A percentile compares a stretch with the other conserved stretches of the same genome.
phyloP scores from a whole-genome alignment of 2,113 vertebrate genomes.

The Phycodurus eques region DNA sequence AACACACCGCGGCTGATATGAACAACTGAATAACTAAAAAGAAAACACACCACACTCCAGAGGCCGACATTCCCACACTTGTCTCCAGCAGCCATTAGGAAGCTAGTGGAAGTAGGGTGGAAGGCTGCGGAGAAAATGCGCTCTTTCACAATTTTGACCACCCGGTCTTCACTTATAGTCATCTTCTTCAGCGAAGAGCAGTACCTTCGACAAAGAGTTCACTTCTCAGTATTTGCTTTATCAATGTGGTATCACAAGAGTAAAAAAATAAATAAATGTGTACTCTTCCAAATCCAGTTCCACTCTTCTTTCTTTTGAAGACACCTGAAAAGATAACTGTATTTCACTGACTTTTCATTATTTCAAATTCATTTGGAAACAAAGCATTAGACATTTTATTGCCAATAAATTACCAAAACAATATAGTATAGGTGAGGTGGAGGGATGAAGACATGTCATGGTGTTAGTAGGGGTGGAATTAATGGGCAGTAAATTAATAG shows the following conservation, averaged over 20 bases:
- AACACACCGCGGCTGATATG: neutral
- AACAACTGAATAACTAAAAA: neutral
- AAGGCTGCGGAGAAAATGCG: slow-evolving; percentile 78
- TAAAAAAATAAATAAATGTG: slow-evolving; percentile 12
- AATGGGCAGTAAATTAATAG: too few relatives aligned
- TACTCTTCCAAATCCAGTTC: slow-evolving; percentile 50
- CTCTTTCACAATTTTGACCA: slow-evolving; percentile 78
- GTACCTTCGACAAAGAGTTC: slow-evolving; percentile 69
- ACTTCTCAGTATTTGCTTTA: neutral
- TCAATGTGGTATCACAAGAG: neutral
- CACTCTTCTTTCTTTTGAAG: slow-evolving; percentile 17
- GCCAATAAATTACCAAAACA: too few relatives aligned
- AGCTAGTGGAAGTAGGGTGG: slow-evolving; percentile 77
- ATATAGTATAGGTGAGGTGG: too few relatives aligned
- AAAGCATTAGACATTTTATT: too few relatives aligned
- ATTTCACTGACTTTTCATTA: neutral
- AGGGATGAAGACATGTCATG: too few relatives aligned
- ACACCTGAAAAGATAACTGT: slow-evolving; percentile 25
- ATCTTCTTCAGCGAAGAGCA: slow-evolving; percentile 67
- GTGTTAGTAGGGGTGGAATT: too few relatives aligned
- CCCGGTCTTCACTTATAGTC: slow-evolving; percentile 60
- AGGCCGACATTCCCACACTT: slow-evolving; percentile 79
- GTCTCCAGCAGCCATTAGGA: slow-evolving; percentile 84
- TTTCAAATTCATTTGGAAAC: neutral
- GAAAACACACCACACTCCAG: slow-evolving; percentile 81